Evolutionary conservation across 2,113 vertebrate genomes (phyloP).

Genomic region (Sinocyclocheilus anophthalmus): DNA sequence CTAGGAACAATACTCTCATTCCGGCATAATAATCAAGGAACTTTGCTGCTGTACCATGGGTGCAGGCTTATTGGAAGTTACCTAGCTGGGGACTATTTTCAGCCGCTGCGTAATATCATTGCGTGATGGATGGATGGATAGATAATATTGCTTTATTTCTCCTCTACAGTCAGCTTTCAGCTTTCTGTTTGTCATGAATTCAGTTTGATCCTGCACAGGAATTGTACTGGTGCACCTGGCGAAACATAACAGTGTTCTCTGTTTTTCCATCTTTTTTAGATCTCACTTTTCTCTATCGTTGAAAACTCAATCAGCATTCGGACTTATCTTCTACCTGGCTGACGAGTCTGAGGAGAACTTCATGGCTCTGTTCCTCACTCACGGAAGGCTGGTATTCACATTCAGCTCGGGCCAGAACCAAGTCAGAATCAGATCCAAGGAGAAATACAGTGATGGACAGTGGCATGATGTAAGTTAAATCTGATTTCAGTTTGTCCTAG

Average conservation of each 20-base stretch:
- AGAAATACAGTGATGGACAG: slow-evolving; percentile 85
- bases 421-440: slow-evolving; percentile 84
- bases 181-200: too few species aligned
- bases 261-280: slow-evolving; percentile 67
- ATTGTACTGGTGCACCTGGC: too few species aligned
- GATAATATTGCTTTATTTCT: too few species aligned
- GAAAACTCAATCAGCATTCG: slow-evolving; percentile 87
- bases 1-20: too few species aligned
- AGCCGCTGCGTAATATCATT: too few species aligned
- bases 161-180: too few species aligned
- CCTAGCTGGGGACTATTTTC: too few species aligned
- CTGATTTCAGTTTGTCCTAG: not conserved
- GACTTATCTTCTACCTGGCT: slow-evolving; percentile 89
- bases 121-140: too few species aligned
- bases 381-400: slow-evolving; percentile 86
- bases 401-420: slow-evolving; percentile 84
- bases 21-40: too few species aligned
- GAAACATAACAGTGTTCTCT: not conserved
- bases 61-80: too few species aligned
- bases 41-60: too few species aligned
- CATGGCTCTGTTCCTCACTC: slow-evolving; percentile 85
- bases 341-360: slow-evolving; percentile 85
- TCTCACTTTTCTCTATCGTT: slow-evolving; percentile 88
- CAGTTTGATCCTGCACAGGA: too few species aligned
- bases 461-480: slow-evolving; percentile 90